Percentiles rank a stretch among this genome's conserved stretches.
These are phyloP conservation scores for Leptoteleia sp. DNA, from an alignment of 1,140 invertebrate species.

Conservation along the genomic window DNA sequence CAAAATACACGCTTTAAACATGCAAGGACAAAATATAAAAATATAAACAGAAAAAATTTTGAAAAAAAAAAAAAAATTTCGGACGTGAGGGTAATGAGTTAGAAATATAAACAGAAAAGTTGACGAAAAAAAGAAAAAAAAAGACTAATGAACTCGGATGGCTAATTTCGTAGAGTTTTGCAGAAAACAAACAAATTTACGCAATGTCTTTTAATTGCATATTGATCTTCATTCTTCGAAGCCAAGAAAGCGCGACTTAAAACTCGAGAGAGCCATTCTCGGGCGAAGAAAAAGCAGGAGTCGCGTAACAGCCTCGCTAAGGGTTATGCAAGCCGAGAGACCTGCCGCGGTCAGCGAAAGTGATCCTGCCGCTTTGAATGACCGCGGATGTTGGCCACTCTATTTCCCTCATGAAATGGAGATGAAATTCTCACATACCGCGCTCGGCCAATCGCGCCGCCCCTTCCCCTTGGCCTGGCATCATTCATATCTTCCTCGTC, in stretches of 20 bases:
- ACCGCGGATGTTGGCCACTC: conserved; percentile 63
- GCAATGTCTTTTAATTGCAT: no score
- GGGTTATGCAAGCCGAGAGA: conserved; percentile 73
- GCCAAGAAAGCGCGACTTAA: conserved; percentile 20
- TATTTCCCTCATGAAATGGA: conserved; percentile 62
- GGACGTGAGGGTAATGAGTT: no score
- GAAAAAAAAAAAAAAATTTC: no score
- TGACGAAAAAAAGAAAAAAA: no score
- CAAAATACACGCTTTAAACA: no score
- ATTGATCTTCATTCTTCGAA: no score
- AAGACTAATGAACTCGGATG: no score
- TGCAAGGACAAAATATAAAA: no score
- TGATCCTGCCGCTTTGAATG: conserved; percentile 72
- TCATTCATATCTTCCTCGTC: conserved; percentile 52
- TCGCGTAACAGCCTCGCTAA: conserved; percentile 69
- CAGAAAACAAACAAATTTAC: no score
- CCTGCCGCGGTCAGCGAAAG: conserved; percentile 74
- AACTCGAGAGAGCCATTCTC: conserved; percentile 35
- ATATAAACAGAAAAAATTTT: no score
- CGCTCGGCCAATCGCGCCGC: conserved; percentile 21
- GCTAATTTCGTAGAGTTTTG: no score
- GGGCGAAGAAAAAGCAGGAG: conserved; percentile 51
- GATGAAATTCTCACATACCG: conserved; percentile 56
- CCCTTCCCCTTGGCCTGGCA: conserved; percentile 21
- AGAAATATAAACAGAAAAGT: no score